Evolutionary conservation across 2,113 vertebrate genomes (phyloP).

Genomic region (Epinephelus fuscoguttatus): DNA sequence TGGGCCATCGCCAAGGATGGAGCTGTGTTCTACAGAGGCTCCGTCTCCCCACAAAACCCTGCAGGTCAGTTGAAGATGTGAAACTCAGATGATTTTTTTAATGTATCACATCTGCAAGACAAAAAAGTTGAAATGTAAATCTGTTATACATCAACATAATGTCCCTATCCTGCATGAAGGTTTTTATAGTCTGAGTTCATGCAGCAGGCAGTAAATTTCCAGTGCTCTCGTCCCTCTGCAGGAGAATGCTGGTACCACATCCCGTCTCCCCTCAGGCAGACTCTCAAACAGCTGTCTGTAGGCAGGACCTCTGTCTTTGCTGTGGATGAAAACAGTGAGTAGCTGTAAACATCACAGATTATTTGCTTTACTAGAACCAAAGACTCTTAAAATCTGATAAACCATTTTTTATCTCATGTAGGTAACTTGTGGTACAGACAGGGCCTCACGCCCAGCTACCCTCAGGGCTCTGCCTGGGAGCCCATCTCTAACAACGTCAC

Average conservation of each 20-base stretch:
- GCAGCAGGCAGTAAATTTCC: background rate
- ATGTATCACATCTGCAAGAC: background rate
- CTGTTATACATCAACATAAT: background rate
- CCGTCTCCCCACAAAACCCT: constrained; percentile 91
- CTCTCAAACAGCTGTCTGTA: constrained; percentile 93
- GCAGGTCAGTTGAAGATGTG: constrained; percentile 85
- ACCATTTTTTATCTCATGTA: constrained; percentile 52
- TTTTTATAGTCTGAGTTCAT: background rate
- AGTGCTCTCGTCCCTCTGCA: constrained; percentile 56
- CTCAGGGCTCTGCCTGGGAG: constrained; percentile 94
- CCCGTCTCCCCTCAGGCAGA: constrained; percentile 91
- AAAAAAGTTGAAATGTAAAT: background rate
- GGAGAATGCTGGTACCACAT: constrained; percentile 99
- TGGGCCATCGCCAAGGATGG: constrained; percentile 97
- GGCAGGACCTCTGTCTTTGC: constrained; percentile 93
- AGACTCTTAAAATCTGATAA: background rate
- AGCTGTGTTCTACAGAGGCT: constrained; percentile 94
- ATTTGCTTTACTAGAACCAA: background rate
- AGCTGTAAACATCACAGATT: background rate
- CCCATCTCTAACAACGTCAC: constrained; percentile 94
- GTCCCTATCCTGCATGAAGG: background rate
- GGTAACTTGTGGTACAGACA: constrained; percentile 95
- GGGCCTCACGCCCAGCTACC: constrained; percentile 95
- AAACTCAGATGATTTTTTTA: background rate
- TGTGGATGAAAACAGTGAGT: constrained; percentile 93